Evolutionary conservation across 1,140 invertebrate species (phyloP), one percentile per base, ranked within the genome.

Genomic region (Physella acuta): DNA sequence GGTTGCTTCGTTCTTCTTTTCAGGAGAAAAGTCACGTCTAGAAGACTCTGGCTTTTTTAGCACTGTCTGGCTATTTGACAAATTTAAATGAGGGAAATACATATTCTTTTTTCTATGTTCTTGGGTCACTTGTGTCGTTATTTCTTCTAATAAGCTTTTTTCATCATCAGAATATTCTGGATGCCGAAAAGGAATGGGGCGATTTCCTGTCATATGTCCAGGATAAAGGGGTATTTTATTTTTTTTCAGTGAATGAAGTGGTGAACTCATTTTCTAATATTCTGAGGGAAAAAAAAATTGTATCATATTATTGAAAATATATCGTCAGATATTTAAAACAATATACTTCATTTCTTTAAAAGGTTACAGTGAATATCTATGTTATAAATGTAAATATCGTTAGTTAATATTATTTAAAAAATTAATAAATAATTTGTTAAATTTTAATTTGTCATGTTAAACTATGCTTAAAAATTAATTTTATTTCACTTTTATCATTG

Each of bases 111-210:
- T 79, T 11, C 75, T 56, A 11, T 73, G 53, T 28, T 71, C 71
- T n/a, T 76, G 68, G 26, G 76, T 75, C 77, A 82, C 81, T 31
- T 71, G 68, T n/a, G 73, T 72, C 28, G 81, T 82, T 14, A 82
- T 78, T 31, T 82, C 81, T 20, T 79, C 81, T 44, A 82, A 60
- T 2, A 82, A 72, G 62, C 72, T 73, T 60, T 71, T 75, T 52
- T 81, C 79, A 78, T 82, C 81, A 36, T 78, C 78, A 4, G 75
- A 73, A 66, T 80, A 80, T 17, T 71, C 74, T 31, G 79, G 75
- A 5, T 73, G 70, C 33, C 78, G 71, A 56, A 80, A 80, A 3
- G 79, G 79, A 36, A 80, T 72, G n/a, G 73, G 73, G 63, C 78
- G 71, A 17, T 76, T 73, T 36, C 79, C 71, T 49, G 72, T 66